Percentiles rank a stretch among this genome's conserved stretches.
Conservation (phyloP, 2,113 vertebrate species). For the Turdus rufiventris region DNA sequence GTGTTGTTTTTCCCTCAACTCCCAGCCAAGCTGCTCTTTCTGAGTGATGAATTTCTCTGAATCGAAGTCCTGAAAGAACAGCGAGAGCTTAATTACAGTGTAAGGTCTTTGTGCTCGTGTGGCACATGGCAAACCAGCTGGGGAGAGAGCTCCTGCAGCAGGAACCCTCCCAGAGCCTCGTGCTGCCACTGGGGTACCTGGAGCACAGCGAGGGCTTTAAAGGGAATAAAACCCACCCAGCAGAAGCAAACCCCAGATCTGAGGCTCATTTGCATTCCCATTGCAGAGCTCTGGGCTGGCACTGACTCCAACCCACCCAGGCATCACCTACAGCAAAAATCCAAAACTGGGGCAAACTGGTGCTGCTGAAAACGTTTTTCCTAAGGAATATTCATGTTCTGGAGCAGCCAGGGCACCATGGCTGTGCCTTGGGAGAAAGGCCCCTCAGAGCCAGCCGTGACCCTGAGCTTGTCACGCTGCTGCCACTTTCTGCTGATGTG, state of each 20-base stretch:
- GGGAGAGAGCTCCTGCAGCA: neutral
- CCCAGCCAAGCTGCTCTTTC: neutral
- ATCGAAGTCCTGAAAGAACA: neutral
- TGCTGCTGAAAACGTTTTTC: neutral
- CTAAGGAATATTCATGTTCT: neutral
- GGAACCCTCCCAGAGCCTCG: neutral
- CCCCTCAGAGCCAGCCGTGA: fast-evolving
- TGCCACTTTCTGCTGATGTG: neutral
- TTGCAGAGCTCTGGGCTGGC: neutral
- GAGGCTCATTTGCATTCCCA: neutral
- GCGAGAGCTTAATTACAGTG: neutral
- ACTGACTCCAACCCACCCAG: neutral
- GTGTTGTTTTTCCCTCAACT: neutral
- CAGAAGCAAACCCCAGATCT: neutral
- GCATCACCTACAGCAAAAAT: neutral
- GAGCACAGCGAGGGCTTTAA: neutral
- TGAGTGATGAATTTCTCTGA: neutral
- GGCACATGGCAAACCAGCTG: neutral
- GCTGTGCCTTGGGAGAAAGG: neutral
- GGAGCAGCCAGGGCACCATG: neutral
- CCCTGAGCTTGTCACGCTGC: neutral
- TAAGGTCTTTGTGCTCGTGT: neutral
- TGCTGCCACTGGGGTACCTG: neutral
- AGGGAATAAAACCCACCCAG: neutral
- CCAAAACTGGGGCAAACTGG: neutral